A percentile compares a stretch with the other conserved stretches of the same genome.
Evolutionary conservation across 2,888 invertebrate species (phyloP).

Genomic region (Neocrepidodera transversa): DNA sequence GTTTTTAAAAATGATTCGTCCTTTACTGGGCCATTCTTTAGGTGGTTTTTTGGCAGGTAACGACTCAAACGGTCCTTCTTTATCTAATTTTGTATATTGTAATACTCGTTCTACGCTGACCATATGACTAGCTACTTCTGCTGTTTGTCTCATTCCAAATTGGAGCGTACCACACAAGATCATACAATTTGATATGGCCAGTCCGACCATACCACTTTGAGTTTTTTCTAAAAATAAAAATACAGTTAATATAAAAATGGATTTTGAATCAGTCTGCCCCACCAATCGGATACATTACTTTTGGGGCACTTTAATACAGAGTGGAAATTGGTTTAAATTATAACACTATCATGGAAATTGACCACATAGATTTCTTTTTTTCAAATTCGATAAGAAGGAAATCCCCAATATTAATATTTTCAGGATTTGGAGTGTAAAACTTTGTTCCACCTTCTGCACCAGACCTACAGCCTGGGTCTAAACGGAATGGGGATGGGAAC

Average conservation of each 20-base stretch:
- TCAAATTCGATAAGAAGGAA: no score
- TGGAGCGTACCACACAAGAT: slow-evolving; percentile 83
- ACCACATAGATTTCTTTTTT: no score
- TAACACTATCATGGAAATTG: background rate
- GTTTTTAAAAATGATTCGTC: slow-evolving; percentile 67
- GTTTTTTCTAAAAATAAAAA: slow-evolving; percentile 42
- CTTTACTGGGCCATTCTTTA: slow-evolving; percentile 69
- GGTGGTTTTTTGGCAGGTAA: slow-evolving; percentile 65
- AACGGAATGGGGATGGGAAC: no score
- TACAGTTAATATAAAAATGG: background rate
- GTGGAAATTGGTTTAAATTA: background rate
- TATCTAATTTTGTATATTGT: slow-evolving; percentile 78
- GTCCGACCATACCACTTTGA: slow-evolving; percentile 72
- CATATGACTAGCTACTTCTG: slow-evolving; percentile 79
- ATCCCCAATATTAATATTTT: no score
- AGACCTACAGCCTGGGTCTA: no score
- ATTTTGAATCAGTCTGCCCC: background rate
- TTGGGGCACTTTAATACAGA: background rate
- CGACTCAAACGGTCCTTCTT: slow-evolving; percentile 69
- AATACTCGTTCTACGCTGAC: slow-evolving; percentile 82
- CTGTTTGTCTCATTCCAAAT: slow-evolving; percentile 79
- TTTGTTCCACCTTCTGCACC: no score
- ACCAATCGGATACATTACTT: background rate
- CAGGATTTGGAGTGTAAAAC: no score
- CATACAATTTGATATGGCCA: slow-evolving; percentile 76